Evolutionary conservation across 1,140 invertebrate genomes (phyloP), one percentile per base, ranked within the genome.

Genomic region (Ruditapes philippinarum): DNA sequence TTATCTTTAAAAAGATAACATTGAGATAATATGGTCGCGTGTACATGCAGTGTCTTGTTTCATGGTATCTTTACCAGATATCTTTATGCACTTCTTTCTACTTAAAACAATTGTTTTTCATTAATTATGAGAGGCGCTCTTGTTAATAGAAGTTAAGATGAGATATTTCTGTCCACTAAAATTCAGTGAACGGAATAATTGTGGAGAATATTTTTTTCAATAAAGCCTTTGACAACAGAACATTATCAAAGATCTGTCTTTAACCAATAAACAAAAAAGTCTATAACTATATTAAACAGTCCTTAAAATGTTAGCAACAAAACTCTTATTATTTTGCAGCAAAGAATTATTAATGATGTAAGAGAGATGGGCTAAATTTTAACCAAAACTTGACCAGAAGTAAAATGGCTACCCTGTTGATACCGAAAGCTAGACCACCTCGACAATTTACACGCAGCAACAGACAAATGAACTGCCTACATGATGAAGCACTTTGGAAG

Each of bases 401-500:
- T n/a, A 68, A 68, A 68, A 68, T 68, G 62, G 62, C 62, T 31
- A 28, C 62, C 31, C 22, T 68, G 3, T 9, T 62, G 7, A 31
- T 68, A 14, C 22, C 51, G 22, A 68, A 68, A 5, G 62, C 62
- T 31, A 11, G 74, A 49, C 38, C 17, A 78, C 74, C 40, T 22
- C 1, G 38, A 78, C 74, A 45, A 49, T 78, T 78, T 78, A 22
- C 40, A 78, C 74, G 22, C 45, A 25, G 45, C 0, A 51, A 78
- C n/a, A 78, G 74, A 78, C 74, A 78, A 33, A 49, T n/a, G 38
- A 31, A 45, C 40, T 49, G 60, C 31, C 57, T 57, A 31, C 42
- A 36, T 19, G 28, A 68, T 42, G 40, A 68, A 2, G 88, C 85
- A 31, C 19, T 89, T 19, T 36, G 42, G 28, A 4, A 33, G 54